Conservation (phyloP, 2,797 vertebrate species). For the Pelochelys cantorii region DNA sequence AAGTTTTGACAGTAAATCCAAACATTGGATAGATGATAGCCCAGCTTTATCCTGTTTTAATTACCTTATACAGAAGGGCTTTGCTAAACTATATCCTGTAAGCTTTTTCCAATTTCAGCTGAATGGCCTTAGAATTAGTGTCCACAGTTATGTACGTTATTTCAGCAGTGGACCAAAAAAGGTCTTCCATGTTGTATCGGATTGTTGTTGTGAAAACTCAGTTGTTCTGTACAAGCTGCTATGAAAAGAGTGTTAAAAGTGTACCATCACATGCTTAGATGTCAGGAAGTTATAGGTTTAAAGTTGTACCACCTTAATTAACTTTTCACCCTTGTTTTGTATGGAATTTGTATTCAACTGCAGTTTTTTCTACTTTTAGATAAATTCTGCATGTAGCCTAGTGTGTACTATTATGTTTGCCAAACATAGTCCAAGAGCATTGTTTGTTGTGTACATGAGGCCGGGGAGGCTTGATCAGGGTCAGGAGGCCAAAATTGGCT, state of each 20-base stretch:
- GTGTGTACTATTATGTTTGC: background rate
- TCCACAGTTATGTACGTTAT: background rate
- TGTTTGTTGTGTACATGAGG: background rate
- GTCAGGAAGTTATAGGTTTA: background rate
- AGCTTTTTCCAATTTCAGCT: conserved; percentile 4
- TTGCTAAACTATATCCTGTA: conserved; percentile 7
- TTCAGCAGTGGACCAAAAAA: background rate
- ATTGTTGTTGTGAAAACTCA: background rate
- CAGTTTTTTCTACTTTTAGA: fast-evolving
- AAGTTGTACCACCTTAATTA: background rate
- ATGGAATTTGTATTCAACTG: background rate
- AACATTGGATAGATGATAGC: conserved; percentile 13
- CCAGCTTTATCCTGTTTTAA: background rate
- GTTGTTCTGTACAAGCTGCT: background rate
- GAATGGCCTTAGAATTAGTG: background rate
- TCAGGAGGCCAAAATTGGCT: no score
- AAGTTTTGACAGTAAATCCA: conserved; percentile 14
- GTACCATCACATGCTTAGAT: background rate
- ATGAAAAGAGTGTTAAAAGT: background rate
- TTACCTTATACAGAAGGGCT: no score
- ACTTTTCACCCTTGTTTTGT: background rate
- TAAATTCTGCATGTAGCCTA: background rate
- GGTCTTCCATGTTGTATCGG: background rate
- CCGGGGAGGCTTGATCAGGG: no score
- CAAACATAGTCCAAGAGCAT: background rate